Base-by-base conservation (phyloP, 2,113 vertebrate genomes). In the Corythoichthys haematopterus region DNA sequence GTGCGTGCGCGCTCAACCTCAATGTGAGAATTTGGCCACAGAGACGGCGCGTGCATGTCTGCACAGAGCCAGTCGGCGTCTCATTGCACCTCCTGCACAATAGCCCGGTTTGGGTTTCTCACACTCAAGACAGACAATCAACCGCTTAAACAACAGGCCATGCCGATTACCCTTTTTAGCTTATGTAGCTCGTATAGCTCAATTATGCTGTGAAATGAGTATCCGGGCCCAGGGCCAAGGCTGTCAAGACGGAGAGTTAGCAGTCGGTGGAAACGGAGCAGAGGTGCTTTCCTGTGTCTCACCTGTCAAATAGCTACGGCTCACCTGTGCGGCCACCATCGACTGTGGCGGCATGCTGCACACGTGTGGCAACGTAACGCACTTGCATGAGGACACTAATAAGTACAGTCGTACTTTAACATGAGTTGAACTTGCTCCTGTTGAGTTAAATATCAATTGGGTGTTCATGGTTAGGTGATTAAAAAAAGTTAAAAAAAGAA, bases 81-180 rank as follows among this genome's bases (percentile, higher is more conserved):
- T 77, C 45, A 59, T 72, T 76, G 51, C 74, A 75, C 72, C 70
- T 79, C 66, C 80, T 73, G 67, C 84, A 78, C 79, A 81, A 67
- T 84, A 76, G 74, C 75, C 74, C 15, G 84, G 81, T 72, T 86
- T 85, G 81, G 65, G 59, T 86, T 81, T 82, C 75, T 72, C 69
- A 65, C 63, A 75, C 55, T 60, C 64, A 15, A 69, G 11, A 66
- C 62, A 67, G 60, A 72, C 83, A 81, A 72, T 85, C 70, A 80
- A 80, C 75, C 85, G 80, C 68, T 81, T 43, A 84, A 85, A 84
- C 73, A 83, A 56, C 71, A 85, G 79, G 78, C 75, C 76, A 77
- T 81, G 79, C 47, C 48, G 70, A 84, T 86, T 85, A 87, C 78
- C 64, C 73, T 78, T 57, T 84, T 85, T 82, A 78, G 87, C 76